Conservation (phyloP, 1,140 invertebrate genomes). For the Mycetomoellerius zeteki region DNA sequence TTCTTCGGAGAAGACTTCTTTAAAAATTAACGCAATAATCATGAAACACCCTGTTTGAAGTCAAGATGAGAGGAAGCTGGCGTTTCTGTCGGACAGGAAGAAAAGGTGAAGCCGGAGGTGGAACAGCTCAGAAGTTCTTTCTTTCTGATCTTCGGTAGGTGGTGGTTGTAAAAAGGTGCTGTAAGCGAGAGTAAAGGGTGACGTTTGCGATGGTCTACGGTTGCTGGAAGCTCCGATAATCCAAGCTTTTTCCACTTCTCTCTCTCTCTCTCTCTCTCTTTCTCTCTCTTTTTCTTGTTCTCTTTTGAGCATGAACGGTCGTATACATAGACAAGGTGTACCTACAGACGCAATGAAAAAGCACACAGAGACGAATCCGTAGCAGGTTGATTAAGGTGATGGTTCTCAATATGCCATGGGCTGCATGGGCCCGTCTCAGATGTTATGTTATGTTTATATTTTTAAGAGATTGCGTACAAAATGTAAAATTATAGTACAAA, state of each 20-base stretch:
- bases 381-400: neutral
- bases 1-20: neutral
- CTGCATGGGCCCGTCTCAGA: neutral
- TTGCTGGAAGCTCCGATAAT: constrained; percentile 56
- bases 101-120: constrained; percentile 28
- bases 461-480: neutral
- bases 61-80: constrained; percentile 22
- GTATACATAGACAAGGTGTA: constrained; percentile 27
- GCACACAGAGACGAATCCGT: constrained; percentile 16
- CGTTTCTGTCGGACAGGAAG: constrained; percentile 14
- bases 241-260: constrained; percentile 16
- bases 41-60: constrained; percentile 36
- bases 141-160: constrained; percentile 52
- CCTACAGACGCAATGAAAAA: constrained; percentile 35
- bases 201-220: constrained; percentile 56
- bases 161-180: constrained; percentile 44
- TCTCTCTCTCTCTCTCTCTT: neutral
- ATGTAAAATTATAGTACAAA: constrained; percentile 7
- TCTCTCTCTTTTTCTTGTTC: constrained; percentile 5
- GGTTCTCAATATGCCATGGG: constrained; percentile 29
- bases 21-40: constrained; percentile 34
- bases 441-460: neutral
- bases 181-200: constrained; percentile 54
- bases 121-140: constrained; percentile 50
- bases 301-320: constrained; percentile 1